These are phyloP conservation scores for Julus scanicus DNA, from an alignment of 2,888 invertebrate genomes.

Conservation along the genomic window DNA sequence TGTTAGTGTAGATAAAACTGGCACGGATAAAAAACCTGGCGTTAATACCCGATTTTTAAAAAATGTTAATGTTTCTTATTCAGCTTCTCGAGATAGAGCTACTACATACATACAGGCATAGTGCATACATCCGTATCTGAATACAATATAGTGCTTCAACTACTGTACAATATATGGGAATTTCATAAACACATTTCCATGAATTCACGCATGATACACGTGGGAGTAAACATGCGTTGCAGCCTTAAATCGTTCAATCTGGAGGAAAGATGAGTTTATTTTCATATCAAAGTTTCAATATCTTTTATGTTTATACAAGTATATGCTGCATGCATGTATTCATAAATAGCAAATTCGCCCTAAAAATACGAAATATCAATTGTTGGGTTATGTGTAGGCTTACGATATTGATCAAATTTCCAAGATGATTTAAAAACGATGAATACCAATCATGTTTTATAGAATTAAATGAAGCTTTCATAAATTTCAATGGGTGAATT, in stretches of 20 bases:
- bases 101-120: too few relatives aligned
- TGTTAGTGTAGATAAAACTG: conserved; percentile 18
- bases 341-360: background rate
- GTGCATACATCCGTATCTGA: background rate
- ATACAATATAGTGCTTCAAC: background rate
- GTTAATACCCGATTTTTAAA: conserved; percentile 12
- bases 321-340: background rate
- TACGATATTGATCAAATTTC: background rate
- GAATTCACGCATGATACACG: conserved; percentile 33
- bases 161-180: conserved; percentile 1
- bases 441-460: background rate
- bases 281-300: conserved; percentile 24
- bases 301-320: background rate
- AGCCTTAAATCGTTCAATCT: conserved; percentile 33
- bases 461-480: too few relatives aligned
- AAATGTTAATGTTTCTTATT: conserved; percentile 25
- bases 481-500: too few relatives aligned
- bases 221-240: conserved; percentile 27
- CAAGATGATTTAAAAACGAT: background rate
- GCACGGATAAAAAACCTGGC: background rate
- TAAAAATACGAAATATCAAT: background rate
- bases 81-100: conserved; percentile 6
- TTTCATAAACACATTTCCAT: conserved; percentile 33
- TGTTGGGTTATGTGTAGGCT: background rate
- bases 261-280: conserved; percentile 11